Evolutionary conservation across 2,888 invertebrate genomes (phyloP).

Genomic region (Pasiphila rectangulata): DNA sequence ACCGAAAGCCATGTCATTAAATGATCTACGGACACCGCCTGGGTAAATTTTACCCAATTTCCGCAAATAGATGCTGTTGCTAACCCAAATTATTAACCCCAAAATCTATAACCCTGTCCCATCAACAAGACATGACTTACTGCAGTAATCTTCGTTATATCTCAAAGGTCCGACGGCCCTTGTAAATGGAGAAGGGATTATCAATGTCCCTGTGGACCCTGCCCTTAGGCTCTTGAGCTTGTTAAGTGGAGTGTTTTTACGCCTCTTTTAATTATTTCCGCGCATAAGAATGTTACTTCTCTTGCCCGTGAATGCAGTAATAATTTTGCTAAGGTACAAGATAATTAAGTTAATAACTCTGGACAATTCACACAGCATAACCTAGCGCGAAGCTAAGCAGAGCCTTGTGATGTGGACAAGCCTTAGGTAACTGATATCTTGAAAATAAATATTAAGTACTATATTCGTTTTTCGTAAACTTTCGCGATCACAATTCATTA

Average conservation of each 20-base stretch:
- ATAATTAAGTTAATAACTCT: too few species aligned
- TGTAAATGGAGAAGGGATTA: slow-evolving; percentile 53
- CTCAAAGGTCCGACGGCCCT: slow-evolving; percentile 36
- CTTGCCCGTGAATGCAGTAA: too few species aligned
- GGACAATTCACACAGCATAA: too few species aligned
- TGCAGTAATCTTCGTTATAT: slow-evolving; percentile 32
- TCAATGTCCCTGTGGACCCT: slow-evolving; percentile 42
- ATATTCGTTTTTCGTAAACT: too few species aligned
- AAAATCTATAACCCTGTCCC: slow-evolving; percentile 16
- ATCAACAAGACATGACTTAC: slow-evolving; percentile 28
- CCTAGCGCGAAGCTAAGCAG: too few species aligned
- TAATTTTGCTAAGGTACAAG: too few species aligned
- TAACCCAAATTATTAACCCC: slow-evolving; percentile 13
- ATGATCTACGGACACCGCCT: too few species aligned
- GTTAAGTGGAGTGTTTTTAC: slow-evolving; percentile 13
- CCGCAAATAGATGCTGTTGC: slow-evolving; percentile 2
- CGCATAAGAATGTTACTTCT: slow-evolving; percentile 3
- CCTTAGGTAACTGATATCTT: too few species aligned
- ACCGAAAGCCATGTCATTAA: too few species aligned
- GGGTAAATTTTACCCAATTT: not conserved
- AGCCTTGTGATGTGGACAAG: too few species aligned
- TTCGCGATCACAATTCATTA: too few species aligned
- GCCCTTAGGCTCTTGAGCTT: slow-evolving; percentile 5
- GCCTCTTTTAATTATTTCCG: slow-evolving; percentile 19
- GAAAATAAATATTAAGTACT: too few species aligned